Evolutionary conservation across 2,113 vertebrate species (phyloP), one percentile per base, ranked within the genome.

Genomic region (Oreochromis spilurus): DNA sequence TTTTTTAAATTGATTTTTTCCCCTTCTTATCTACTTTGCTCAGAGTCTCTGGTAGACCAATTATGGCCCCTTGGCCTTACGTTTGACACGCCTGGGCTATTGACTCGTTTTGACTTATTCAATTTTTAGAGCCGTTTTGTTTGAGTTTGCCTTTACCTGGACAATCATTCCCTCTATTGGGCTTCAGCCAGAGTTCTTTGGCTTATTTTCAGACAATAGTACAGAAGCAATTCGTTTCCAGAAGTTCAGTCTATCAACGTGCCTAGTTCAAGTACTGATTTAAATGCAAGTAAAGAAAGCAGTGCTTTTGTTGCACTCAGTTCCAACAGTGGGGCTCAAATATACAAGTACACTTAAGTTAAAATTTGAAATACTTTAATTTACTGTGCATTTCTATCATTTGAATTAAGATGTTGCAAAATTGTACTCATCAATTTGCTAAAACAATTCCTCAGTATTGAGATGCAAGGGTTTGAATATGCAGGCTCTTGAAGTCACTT

Each of bases 101-200:
- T 17, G 55, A 31, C 26, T 31, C 3, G 0, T 31, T 58, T 58
- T 58, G 55, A 58, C 55, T 5, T 31, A 31, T 58, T 57, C 7
- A 26, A 40, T 40, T 43, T 26, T 60, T 60, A 34, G 26, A 60
- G 26, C 14, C 0, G 6, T 29, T 5, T 26, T 26, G 26, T 26
- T 26, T 26, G 26, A 26, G 14, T 60, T 17, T 1, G 14, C 57
- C 57, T 31, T 31, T 60, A 60, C 26, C 57, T 60, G 5, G 14
- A 31, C 57, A 60, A 60, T 60, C 57, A 31, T 8, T 60, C 4
- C 57, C 57, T 60, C 17, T 31, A 10, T 58, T 58, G 57, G 57
- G 57, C 0, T 29, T 29, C 55, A 58, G 26, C 26, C 55, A 9
- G 7, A 29, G 55, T 57, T 57, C 24, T 14, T 57, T 57, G 54